Evolutionary conservation across 2,888 invertebrate species (phyloP).

Genomic region (Epistrophe grossulariae): DNA sequence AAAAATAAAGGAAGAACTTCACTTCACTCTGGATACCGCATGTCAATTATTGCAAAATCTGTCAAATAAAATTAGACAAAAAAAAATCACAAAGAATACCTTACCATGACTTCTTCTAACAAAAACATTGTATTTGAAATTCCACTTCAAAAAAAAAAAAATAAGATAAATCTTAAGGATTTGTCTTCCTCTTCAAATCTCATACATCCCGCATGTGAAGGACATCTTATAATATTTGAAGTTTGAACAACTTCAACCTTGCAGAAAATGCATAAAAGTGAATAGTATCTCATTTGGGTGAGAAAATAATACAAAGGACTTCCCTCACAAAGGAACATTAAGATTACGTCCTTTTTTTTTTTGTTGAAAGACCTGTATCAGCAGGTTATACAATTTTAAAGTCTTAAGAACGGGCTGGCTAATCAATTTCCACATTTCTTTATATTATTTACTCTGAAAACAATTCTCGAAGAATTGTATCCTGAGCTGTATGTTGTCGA

Average conservation of each 20-base stretch:
- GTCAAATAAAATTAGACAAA: slow-evolving; percentile 19
- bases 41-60: slow-evolving; percentile 63
- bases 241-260: slow-evolving; percentile 52
- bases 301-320: slow-evolving; percentile 36
- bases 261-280: slow-evolving; percentile 36
- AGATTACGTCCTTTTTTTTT: slow-evolving; percentile 11
- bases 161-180: slow-evolving; percentile 24
- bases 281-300: slow-evolving; percentile 12
- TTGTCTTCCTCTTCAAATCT: slow-evolving; percentile 27
- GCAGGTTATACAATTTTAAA: slow-evolving; percentile 28
- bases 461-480: no score
- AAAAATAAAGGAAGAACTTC: not conserved
- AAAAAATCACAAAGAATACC: slow-evolving; percentile 40
- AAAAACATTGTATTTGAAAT: slow-evolving; percentile 24
- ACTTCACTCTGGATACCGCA: slow-evolving; percentile 53
- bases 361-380: slow-evolving; percentile 38
- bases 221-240: slow-evolving; percentile 14
- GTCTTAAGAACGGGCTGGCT: no score
- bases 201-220: slow-evolving; percentile 25
- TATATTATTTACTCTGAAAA: no score
- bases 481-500: no score
- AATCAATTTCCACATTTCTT: no score
- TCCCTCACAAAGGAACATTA: slow-evolving; percentile 5
- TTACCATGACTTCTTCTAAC: slow-evolving; percentile 47
- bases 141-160: slow-evolving; percentile 51